Evolutionary conservation across 1,140 invertebrate species (phyloP), one percentile per base, ranked within the genome.

Genomic region (Psilanteris sp.): DNA sequence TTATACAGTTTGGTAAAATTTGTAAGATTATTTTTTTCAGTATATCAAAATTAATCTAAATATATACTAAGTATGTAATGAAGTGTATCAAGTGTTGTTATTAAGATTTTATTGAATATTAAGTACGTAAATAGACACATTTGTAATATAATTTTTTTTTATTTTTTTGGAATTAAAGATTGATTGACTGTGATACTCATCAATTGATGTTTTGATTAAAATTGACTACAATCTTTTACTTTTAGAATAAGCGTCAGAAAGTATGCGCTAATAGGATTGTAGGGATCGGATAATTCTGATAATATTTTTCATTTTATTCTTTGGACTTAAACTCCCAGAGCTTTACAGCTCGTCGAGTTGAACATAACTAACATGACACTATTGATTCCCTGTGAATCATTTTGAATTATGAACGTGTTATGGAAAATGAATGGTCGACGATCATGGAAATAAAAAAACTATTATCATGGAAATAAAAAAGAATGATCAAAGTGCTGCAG

Each of bases 311-410:
- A 64, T 66, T 73, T 59, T 16, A 37, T 64, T 64, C 29, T 31
- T 41, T 11, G 27, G 26, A 66, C 29, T 73, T 52, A 32, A 73
- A 59, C 31, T 41, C 31, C n/a, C 14, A n/a, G 18, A 48, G 57
- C 48, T 57, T 72, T 57, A 36, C 68, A 72, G 59, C 32, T 64
- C 59, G 68, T 55, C 59, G 34, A 64, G 32, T 72, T 34, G 57
- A 64, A 72, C 68, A 64, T 64, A 64, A 64, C 57, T 50, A 64
- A 62, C 44, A 57, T 71, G 66, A 70, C 73, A 76, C 29, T 76
- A 76, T 76, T 44, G 73, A 76, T 76, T 70, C 11, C 15, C 52
- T 24, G 39, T 75, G 50, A 75, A 68, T 68, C 64, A 76, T 50
- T 50, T 55, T 68, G 57, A 70, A 70, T 70, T 70, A 76, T 59